phyloP scores from a whole-genome alignment of 1,140 invertebrate species.

The Anoplophora glabripennis region DNA sequence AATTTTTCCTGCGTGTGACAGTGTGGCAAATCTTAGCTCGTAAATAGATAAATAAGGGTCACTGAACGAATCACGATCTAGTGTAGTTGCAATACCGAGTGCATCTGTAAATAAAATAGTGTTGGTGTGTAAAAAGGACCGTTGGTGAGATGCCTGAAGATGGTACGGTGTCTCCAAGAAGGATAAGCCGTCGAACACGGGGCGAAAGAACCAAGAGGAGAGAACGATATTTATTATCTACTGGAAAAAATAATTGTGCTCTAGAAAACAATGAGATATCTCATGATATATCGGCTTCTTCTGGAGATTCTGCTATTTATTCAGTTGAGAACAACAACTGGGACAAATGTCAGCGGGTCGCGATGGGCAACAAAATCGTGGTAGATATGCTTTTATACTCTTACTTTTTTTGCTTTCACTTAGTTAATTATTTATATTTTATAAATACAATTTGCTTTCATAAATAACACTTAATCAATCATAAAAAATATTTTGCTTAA shows the following conservation, averaged over 20 bases:
- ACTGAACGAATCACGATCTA: no score
- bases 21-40: no score
- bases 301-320: conserved; percentile 14
- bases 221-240: conserved; percentile 37
- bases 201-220: conserved; percentile 41
- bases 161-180: conserved; percentile 1
- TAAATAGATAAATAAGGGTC: no score
- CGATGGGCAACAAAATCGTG: conserved; percentile 16
- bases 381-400: conserved; percentile 16
- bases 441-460: neutral
- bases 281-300: conserved; percentile 17
- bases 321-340: conserved; percentile 25
- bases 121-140: no score
- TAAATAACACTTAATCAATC: neutral
- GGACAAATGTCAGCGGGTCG: conserved; percentile 2
- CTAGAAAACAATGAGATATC: conserved; percentile 19
- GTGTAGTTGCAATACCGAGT: no score
- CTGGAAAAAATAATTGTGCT: conserved; percentile 22
- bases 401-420: neutral
- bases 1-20: no score
- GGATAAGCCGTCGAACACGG: conserved; percentile 37
- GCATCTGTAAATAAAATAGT: no score
- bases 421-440: neutral
- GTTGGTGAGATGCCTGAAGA: no score
- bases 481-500: neutral